Base-by-base conservation (phyloP, 2,888 invertebrate genomes). In the Allygus modestus region DNA sequence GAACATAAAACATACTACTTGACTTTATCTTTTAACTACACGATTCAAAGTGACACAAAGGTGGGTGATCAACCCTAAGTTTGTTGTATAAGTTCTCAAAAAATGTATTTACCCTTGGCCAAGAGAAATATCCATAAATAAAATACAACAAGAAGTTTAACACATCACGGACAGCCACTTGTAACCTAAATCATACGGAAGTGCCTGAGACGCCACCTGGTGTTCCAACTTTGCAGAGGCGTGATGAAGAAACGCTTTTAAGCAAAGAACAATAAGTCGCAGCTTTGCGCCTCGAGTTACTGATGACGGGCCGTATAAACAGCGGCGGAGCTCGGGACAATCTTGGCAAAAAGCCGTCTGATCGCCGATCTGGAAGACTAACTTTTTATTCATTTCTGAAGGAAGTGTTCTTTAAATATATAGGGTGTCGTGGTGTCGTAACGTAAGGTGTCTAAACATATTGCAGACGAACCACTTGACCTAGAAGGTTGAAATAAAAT, bases 181-280 rank as follows among this genome's bases (percentile, higher is more conserved):
- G 46, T 46, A 46, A 1, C 15, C 46, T 46, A 15, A 46, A 11
- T 46, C 46, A 46, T 4, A 46, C 46, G 46, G 7, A 17, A 46
- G 46, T 46, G 12, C 12, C 9, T 4, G 15, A 11, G 17, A 28
- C 31, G 69, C 31, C 31, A 28, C 69, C 31, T 69, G 69, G 33
- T 23, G 12, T 28, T 15, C 33, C 17, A 4, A 9, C 69, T 15
- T 15, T 4, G 31, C n/a, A 4, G 17, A 20, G 12, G 12, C 41
- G 73, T 33, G 37, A 73, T 73, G 73, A 41, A 41, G 73, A 43
- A 73, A 73, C n/a, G 73, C 73, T 73, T 43, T 73, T 73, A 73
- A 43, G 73, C 73, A 20, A 5, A 73, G 37, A 73, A 73, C 73
- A 73, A 73, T 73, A 73, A 73, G 37, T 73, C 43, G n/a, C 37